Conservation (phyloP, 2,113 vertebrate genomes). For the Pandion haliaetus region DNA sequence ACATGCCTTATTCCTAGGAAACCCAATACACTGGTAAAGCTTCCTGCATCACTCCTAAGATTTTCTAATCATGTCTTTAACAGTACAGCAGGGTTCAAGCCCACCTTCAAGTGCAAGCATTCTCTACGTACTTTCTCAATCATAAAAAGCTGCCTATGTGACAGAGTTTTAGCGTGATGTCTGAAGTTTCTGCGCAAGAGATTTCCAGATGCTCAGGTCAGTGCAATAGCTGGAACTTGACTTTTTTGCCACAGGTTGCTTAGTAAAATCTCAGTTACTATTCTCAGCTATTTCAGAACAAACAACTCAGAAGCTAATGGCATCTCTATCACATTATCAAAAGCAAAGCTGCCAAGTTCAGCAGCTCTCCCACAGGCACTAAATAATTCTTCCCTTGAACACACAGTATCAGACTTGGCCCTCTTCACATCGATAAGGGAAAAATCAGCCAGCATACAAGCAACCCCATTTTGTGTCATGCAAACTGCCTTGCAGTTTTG, state of each 20-base stretch:
- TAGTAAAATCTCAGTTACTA: not conserved
- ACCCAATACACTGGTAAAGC: not conserved
- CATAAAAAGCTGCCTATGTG: fast-evolving
- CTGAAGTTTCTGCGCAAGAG: not conserved
- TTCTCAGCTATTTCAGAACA: not conserved
- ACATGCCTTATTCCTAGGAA: not conserved
- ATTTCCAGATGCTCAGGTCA: not conserved
- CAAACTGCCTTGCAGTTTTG: not conserved
- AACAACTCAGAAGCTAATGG: fast-evolving
- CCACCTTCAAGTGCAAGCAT: not conserved
- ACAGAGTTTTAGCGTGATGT: not conserved
- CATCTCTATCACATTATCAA: fast-evolving
- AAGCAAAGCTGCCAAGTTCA: not conserved
- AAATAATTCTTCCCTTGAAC: not conserved
- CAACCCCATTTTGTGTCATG: too few relatives aligned
- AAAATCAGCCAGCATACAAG: not conserved
- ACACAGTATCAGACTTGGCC: not conserved
- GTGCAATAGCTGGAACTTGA: not conserved
- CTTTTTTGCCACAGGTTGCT: not conserved
- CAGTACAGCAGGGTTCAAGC: not conserved
- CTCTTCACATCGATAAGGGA: not conserved
- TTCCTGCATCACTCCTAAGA: not conserved
- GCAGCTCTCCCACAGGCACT: not conserved
- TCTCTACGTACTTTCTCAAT: not conserved
- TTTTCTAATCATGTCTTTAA: not conserved